These are phyloP conservation scores for Prionchulus punctatus DNA, from an alignment of 2,888 invertebrate species.

Conservation along the genomic window DNA sequence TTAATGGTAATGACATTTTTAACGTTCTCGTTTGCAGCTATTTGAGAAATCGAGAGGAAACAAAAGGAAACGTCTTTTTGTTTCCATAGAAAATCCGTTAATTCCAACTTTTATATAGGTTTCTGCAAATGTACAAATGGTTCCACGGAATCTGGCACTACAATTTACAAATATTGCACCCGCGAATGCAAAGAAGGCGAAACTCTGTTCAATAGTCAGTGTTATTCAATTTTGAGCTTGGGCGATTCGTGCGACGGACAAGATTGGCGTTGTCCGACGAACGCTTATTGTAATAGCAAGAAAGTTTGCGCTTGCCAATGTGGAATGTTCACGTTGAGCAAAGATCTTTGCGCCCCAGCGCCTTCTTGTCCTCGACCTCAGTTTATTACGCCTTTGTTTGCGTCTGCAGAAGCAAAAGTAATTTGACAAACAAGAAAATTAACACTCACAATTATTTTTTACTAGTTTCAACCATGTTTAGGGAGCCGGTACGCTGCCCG, in stretches of 20 bases:
- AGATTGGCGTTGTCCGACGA: not conserved
- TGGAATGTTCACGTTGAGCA: not conserved
- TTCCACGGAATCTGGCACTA: not conserved
- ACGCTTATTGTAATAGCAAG: not conserved
- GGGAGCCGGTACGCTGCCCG: no score
- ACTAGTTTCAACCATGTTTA: no score
- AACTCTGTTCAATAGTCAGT: not conserved
- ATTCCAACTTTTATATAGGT: not conserved
- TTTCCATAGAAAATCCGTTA: no score
- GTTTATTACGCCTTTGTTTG: no score
- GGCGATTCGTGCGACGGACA: not conserved
- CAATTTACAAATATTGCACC: not conserved
- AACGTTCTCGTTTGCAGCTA: no score
- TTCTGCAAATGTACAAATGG: not conserved
- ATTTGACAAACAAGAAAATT: no score
- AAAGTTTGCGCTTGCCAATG: not conserved
- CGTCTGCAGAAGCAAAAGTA: no score
- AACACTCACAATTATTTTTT: no score
- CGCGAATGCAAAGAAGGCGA: not conserved
- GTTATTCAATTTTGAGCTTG: not conserved
- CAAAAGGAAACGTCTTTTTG: no score
- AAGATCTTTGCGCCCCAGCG: not conserved
- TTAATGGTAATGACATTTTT: no score
- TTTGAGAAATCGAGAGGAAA: no score
- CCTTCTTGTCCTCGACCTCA: not conserved